Evolutionary conservation across 2,888 invertebrate genomes (phyloP).

Genomic region (Nysson spinosus): DNA sequence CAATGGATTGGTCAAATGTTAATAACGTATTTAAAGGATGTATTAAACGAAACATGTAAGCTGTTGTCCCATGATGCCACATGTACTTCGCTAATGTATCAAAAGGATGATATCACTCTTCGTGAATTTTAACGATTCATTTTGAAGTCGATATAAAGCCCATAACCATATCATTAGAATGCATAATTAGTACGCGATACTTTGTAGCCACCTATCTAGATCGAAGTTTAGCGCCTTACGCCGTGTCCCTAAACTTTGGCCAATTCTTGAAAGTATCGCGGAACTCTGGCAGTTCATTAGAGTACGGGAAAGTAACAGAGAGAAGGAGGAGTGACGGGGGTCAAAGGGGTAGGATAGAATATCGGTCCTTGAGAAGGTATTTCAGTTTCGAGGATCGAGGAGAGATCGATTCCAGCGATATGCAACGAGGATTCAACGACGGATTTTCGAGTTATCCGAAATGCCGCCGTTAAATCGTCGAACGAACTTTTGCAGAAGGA

Average conservation of each 20-base stretch:
- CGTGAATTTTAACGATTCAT: neutral
- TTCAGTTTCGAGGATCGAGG: constrained; percentile 31
- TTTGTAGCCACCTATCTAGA: neutral
- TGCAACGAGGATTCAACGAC: constrained; percentile 38
- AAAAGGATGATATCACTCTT: neutral
- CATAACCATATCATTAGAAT: neutral
- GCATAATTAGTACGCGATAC: neutral
- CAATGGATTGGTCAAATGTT: too few relatives aligned
- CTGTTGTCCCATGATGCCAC: too few relatives aligned
- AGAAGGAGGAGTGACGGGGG: neutral
- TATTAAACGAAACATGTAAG: too few relatives aligned
- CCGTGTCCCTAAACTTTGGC: constrained; percentile 8
- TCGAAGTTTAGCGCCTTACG: constrained; percentile 12
- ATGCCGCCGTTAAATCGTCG: constrained; percentile 49
- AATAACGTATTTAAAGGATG: too few relatives aligned
- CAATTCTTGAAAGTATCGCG: constrained; percentile 1
- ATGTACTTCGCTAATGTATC: too few relatives aligned
- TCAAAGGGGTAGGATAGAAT: neutral
- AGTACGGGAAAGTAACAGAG: constrained; percentile 19
- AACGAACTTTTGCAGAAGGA: constrained; percentile 44
- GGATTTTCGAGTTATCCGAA: constrained; percentile 43
- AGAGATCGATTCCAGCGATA: constrained; percentile 36
- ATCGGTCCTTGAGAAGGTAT: constrained; percentile 21
- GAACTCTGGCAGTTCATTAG: constrained; percentile 23
- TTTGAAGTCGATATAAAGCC: neutral